Evolutionary conservation across 2,113 vertebrate genomes (phyloP).

Genomic region (Grus americana): DNA sequence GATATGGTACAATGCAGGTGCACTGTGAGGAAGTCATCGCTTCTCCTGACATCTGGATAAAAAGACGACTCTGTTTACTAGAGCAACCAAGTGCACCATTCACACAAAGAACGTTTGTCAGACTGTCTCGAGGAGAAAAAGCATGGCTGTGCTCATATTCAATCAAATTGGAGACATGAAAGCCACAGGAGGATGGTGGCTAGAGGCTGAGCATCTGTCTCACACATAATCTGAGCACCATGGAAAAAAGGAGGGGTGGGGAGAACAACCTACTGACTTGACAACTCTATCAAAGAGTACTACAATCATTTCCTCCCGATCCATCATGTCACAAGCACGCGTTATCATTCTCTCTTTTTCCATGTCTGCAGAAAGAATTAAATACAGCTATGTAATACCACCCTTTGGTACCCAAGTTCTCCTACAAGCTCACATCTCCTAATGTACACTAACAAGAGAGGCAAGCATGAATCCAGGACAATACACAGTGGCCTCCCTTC

Average conservation of each 20-base stretch:
- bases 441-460: fast-evolving
- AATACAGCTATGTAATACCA: neutral
- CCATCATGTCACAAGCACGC: neutral
- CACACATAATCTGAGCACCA: neutral
- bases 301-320: neutral
- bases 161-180: slow-evolving; percentile 28
- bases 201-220: slow-evolving; percentile 64
- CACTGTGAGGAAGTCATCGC: slow-evolving; percentile 3
- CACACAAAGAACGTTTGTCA: slow-evolving; percentile 53
- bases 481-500: neutral
- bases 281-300: neutral
- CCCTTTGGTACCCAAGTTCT: neutral
- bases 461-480: neutral
- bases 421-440: neutral
- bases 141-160: slow-evolving; percentile 42
- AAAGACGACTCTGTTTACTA: slow-evolving; percentile 28
- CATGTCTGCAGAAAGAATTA: neutral
- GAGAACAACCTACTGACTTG: neutral
- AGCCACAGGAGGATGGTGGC: slow-evolving; percentile 51
- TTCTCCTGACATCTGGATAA: slow-evolving; percentile 50
- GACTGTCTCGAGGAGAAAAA: slow-evolving; percentile 31
- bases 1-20: slow-evolving; percentile 9
- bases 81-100: slow-evolving; percentile 8
- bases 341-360: neutral
- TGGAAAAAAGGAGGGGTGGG: fast-evolving